Percentiles rank a stretch among this genome's conserved stretches.
phyloP scores from a whole-genome alignment of 2,113 vertebrate species.

The Lepus timidus region DNA sequence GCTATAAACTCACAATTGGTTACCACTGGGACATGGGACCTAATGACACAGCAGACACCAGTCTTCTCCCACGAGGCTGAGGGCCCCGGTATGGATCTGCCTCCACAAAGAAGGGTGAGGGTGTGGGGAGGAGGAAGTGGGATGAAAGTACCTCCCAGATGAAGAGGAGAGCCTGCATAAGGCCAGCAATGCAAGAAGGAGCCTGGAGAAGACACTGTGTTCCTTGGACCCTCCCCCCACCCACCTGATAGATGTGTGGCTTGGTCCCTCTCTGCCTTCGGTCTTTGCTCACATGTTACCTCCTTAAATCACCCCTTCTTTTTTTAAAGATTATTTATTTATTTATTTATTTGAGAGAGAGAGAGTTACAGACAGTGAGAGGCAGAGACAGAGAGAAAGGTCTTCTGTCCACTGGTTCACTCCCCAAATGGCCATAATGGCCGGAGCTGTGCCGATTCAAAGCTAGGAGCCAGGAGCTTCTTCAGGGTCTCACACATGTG shows the following conservation, averaged over 20 bases:
- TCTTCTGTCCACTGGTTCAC: too few species aligned
- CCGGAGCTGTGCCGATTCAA: too few species aligned
- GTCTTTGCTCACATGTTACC: not conserved
- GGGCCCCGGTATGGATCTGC: not conserved
- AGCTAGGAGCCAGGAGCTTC: too few species aligned
- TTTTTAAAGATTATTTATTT: too few species aligned
- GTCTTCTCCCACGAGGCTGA: not conserved
- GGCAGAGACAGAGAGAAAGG: too few species aligned
- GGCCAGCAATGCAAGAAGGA: not conserved
- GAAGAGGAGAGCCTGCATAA: not conserved
- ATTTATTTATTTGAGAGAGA: too few species aligned
- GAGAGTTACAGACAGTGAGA: too few species aligned
- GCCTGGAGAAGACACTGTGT: fast-evolving
- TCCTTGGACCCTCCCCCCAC: not conserved
- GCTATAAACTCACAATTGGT: not conserved
- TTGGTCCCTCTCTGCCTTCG: not conserved
- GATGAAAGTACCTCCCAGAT: not conserved
- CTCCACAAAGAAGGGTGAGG: not conserved
- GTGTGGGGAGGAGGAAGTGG: not conserved
- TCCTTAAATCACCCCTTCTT: not conserved
- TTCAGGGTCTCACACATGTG: too few species aligned
- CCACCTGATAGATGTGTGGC: fast-evolving
- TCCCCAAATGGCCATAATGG: too few species aligned
- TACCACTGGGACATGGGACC: not conserved
- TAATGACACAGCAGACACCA: not conserved